Evolutionary conservation across 2,888 invertebrate genomes (phyloP), one percentile per base, ranked within the genome.

Genomic region (Xanthostigma xanthostigma): DNA sequence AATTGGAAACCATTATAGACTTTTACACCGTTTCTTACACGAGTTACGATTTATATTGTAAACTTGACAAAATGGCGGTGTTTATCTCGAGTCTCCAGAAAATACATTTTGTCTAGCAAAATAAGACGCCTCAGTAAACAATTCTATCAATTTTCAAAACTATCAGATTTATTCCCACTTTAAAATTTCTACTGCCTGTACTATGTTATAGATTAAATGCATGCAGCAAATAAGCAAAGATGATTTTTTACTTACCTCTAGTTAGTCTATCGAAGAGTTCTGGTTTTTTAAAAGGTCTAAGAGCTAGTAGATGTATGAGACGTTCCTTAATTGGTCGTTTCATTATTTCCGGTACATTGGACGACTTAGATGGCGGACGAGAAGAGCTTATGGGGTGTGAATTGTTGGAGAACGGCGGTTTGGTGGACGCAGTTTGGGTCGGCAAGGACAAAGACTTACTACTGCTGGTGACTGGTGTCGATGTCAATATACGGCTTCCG

Each of bases 241-340:
- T 36, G 36, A 39, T 39, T 12, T 13, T 39, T 39, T 39, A 71
- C 76, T 72, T 71, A 89, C 89, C 89, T 75, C 79, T 83, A 59
- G 71, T 77, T 59, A 95, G 75, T 61, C 90, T 82, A 58, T 82
- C 73, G 65, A 80, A 83, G 53, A 95, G 71, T 72, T 95, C 94
- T 51, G 88, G 88, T 73, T 91, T 94, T 72, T 93, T 95, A 71
- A 84, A 92, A 54, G 93, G 86, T 72, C 86, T 84, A 69, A 94
- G 71, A 58, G 94, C 95, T 69, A 95, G 76, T 66, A 94, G 76
- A 68, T 95, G 95, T 66, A 95, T 88, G 64, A 95, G 80, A 69
- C 94, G 81, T 73, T 94, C 94, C 83, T 79, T 82, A 58, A 84
- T 73, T 58, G 84, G 81, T 66, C 83, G 75, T 66, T 78, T 78